Percentiles rank a stretch among this genome's conserved stretches.
phyloP scores from a whole-genome alignment of 2,113 vertebrate species.

The Cochlearius cochlearius region DNA sequence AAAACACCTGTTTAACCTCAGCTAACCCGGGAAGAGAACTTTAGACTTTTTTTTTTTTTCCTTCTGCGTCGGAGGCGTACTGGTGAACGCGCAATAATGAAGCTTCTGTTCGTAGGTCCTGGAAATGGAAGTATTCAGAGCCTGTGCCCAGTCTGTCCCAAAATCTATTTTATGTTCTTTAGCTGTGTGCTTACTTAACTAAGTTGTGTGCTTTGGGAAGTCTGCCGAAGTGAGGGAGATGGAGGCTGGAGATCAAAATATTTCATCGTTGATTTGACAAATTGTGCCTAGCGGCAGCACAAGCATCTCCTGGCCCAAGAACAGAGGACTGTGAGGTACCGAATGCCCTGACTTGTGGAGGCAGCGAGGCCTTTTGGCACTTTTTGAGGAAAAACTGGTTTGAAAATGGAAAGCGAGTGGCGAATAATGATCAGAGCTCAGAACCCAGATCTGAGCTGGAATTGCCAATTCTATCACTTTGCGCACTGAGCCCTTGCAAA shows the following conservation, averaged over 20 bases:
- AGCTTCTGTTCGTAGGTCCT: not conserved
- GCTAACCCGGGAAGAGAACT: constrained; percentile 24
- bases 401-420: not conserved
- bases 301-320: not conserved
- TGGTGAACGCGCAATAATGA: not conserved
- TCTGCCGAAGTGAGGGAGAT: not conserved
- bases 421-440: not conserved
- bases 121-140: not conserved
- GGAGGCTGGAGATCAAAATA: not conserved
- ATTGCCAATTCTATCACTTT: not conserved
- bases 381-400: not conserved
- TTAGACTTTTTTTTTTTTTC: not conserved
- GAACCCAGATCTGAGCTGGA: not conserved
- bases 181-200: not conserved
- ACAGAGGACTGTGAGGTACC: not conserved
- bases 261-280: not conserved
- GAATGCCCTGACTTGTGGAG: not conserved
- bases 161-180: not conserved
- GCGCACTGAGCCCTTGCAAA: not conserved
- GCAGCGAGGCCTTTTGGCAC: not conserved
- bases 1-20: constrained; percentile 70
- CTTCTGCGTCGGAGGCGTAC: not conserved
- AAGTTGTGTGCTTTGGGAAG: not conserved
- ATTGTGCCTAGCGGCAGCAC: not conserved
- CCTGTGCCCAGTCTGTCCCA: not conserved